Percentiles rank a stretch among this genome's conserved stretches.
These are phyloP conservation scores for Aeoliscus strigatus DNA, from an alignment of 2,797 vertebrate genomes.

Conservation along the genomic window DNA sequence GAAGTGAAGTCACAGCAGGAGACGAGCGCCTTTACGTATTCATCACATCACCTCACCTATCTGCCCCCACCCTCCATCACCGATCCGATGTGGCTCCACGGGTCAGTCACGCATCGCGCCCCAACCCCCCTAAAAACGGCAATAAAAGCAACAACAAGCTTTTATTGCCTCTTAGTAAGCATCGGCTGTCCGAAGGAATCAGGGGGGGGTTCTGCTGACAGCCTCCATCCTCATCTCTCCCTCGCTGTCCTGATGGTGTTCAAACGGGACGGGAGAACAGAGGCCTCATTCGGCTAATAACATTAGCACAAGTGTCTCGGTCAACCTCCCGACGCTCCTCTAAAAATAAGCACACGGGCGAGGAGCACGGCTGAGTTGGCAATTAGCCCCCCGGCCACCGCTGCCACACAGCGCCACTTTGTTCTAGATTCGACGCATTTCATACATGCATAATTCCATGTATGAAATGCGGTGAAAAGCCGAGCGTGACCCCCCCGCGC, in stretches of 20 bases:
- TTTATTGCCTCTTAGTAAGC: slow-evolving; percentile 37
- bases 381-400: slow-evolving; percentile 44
- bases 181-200: slow-evolving; percentile 35
- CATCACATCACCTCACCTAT: slow-evolving; percentile 28
- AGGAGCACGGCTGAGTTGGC: slow-evolving; percentile 54
- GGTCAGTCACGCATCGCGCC: slow-evolving; percentile 9
- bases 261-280: slow-evolving; percentile 18
- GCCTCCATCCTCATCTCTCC: not conserved
- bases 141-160: slow-evolving; percentile 34
- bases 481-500: no score
- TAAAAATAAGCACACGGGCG: slow-evolving; percentile 64
- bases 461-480: no score
- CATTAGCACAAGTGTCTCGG: slow-evolving; percentile 48
- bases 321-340: slow-evolving; percentile 45
- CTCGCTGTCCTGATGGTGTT: slow-evolving; percentile 12
- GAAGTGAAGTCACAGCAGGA: slow-evolving; percentile 23
- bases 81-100: slow-evolving; percentile 15
- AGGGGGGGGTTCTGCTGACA: slow-evolving; percentile 15
- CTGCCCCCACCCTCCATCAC: not conserved
- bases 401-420: slow-evolving; percentile 30
- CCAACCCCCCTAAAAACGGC: slow-evolving; percentile 10
- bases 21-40: slow-evolving; percentile 30
- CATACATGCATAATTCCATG: slow-evolving; percentile 34
- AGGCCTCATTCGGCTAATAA: slow-evolving; percentile 25
- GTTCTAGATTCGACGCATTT: slow-evolving; percentile 40